Conservation (phyloP, 2,888 invertebrate species). For the Orchestes rusci region DNA sequence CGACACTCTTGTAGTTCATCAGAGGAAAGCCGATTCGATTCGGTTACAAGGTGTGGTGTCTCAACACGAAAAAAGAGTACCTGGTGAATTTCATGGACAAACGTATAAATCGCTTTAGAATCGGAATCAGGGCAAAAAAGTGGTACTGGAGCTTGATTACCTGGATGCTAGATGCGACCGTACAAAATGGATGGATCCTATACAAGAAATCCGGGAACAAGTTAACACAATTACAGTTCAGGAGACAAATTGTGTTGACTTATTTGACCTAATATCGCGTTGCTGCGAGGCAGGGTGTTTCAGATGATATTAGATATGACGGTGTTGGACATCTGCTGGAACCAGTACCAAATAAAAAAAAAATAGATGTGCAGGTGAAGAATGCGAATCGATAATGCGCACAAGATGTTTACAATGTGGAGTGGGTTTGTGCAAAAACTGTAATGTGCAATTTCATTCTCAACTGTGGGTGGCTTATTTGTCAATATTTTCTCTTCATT, state of each 20-base stretch:
- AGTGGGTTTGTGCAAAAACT: neutral
- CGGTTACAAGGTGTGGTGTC: slow-evolving; percentile 18
- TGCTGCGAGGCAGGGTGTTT: neutral
- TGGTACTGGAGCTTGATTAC: slow-evolving; percentile 11
- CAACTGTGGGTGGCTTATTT: neutral
- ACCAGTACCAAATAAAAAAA: slow-evolving; percentile 1
- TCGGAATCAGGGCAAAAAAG: slow-evolving; percentile 9
- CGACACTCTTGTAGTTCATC: slow-evolving; percentile 21
- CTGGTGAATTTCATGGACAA: slow-evolving; percentile 15
- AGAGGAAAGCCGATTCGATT: slow-evolving; percentile 33
- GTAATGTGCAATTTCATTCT: neutral
- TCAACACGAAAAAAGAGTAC: slow-evolving; percentile 14
- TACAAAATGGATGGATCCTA: slow-evolving; percentile 14
- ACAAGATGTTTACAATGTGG: neutral
- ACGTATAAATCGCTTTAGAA: slow-evolving; percentile 7
- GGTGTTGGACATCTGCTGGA: neutral
- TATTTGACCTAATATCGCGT: neutral
- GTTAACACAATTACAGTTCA: slow-evolving; percentile 11
- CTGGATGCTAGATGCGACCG: slow-evolving; percentile 12
- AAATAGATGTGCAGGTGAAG: too few species aligned
- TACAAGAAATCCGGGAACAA: slow-evolving; percentile 10
- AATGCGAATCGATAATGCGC: neutral
- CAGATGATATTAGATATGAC: neutral
- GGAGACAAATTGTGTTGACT: slow-evolving; percentile 17
- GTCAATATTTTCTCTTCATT: neutral